Percentiles rank a stretch among this genome's conserved stretches.
These are phyloP conservation scores for Muricea muricata DNA, from an alignment of 92 coral and sea anemone genomes.

Conservation along the genomic window DNA sequence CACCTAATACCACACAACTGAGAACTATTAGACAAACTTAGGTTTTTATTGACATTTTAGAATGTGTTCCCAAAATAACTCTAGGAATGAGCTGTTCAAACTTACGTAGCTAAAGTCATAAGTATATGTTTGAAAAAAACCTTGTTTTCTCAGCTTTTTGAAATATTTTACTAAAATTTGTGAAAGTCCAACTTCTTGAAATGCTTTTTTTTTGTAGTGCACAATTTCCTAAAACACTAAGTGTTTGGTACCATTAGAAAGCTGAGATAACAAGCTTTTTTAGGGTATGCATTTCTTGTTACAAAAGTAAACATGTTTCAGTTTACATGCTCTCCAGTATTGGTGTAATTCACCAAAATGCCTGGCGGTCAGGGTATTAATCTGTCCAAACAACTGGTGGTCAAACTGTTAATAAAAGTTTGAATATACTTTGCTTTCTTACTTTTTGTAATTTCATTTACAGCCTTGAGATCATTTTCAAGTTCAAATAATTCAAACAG, in stretches of 20 bases:
- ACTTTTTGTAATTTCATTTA: no score
- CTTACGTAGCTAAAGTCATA: background rate
- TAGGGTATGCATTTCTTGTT: background rate
- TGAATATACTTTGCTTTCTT: no score
- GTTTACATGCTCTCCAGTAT: background rate
- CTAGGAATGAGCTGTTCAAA: background rate
- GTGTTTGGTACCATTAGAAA: no score
- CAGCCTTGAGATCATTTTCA: no score
- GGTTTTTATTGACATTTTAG: background rate
- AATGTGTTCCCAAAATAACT: background rate
- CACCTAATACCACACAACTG: slow-evolving; percentile 5
- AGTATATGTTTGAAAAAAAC: no score
- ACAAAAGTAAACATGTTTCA: background rate
- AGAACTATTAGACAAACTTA: background rate
- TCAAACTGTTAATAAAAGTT: slow-evolving; percentile 42
- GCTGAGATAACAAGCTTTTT: background rate
- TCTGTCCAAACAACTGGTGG: background rate
- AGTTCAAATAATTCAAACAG: no score
- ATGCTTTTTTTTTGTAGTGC: background rate
- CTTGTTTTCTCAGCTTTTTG: no score
- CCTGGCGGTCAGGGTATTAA: background rate
- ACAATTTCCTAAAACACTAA: background rate
- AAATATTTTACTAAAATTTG: no score
- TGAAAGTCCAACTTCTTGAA: background rate
- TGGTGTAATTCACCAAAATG: background rate